Evolutionary conservation across 30 jellyfish, hydroid and myxozoan species (phyloP).

Genomic region (Cassiopea andromeda): DNA sequence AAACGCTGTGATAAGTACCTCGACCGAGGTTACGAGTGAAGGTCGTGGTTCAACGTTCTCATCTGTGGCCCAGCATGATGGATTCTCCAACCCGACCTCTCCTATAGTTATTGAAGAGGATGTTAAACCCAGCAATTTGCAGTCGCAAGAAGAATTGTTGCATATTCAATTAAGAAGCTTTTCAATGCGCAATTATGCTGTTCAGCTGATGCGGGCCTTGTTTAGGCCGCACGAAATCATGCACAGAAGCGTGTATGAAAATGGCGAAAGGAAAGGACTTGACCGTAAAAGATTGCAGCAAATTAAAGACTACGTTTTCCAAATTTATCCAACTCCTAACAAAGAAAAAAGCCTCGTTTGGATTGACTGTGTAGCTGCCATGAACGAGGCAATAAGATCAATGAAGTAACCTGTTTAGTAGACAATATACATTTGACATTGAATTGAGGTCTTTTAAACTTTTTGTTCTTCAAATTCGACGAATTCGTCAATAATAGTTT

Average conservation of each 20-base stretch:
- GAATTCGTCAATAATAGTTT: too few species aligned
- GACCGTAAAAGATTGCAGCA: constrained; percentile 44
- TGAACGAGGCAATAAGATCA: constrained; percentile 59
- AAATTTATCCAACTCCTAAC: constrained; percentile 51
- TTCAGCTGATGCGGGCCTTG: constrained; percentile 52
- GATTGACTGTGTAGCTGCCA: constrained; percentile 61
- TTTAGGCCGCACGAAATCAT: constrained; percentile 49
- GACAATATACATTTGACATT: background rate
- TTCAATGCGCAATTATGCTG: constrained; percentile 62
- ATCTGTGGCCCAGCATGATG: constrained; percentile 3
- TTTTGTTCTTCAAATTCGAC: background rate
- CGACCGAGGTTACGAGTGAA: background rate
- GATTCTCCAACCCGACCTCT: constrained; percentile 25
- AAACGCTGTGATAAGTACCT: background rate
- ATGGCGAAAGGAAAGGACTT: constrained; percentile 49
- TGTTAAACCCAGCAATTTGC: constrained; percentile 30
- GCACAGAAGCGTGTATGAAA: constrained; percentile 37
- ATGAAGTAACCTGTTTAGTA: background rate
- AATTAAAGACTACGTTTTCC: constrained; percentile 53
- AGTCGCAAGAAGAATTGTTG: constrained; percentile 47
- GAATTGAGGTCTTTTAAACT: background rate
- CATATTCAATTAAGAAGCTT: constrained; percentile 45
- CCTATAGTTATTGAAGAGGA: constrained; percentile 55
- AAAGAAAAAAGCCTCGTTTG: constrained; percentile 62
- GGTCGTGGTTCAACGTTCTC: background rate